Base-by-base conservation (phyloP, 2,888 invertebrate genomes). In the Polymixis flavicincta region DNA sequence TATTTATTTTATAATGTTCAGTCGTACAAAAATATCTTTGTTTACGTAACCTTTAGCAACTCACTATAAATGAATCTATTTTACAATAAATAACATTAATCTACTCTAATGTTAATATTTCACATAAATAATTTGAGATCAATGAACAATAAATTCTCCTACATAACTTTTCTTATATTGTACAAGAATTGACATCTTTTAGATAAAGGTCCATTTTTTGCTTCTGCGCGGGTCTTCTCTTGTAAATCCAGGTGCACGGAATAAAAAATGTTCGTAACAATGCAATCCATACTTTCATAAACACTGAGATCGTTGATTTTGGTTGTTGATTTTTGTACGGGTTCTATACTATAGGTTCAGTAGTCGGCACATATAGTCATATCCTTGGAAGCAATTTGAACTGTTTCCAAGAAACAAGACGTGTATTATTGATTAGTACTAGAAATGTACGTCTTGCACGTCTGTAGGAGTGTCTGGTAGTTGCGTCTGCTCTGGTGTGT, bases 401-500 rank as follows among this genome's bases (percentile, higher is more conserved):
- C 66, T 68, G 63, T 55, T 22, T 66, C 69, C 63, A 74, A 70
- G 64, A 68, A 71, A 65, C 64, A 69, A 67, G 25, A 67, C 54
- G 11, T 59, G 54, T 45, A 13, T 9, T 65, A 69, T 52, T 63
- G 2, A 32, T 66, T 37, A n/a, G 22, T 55, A 75, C 96, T 93
- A 97, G 90, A 97, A 97, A 84, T 96, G 96, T 72, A 97, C 97
- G 89, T 97, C 97, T 82, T 97, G 97, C 19, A 97, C 97, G 86
- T 97, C 97, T 54, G 97, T 97, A 9, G 97, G 97, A 5, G 97
- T 97, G 79, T 97, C 96, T 1, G 97, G 97, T 5, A 96, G 92
- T 76, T 93, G 93, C 0, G 95, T 96, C 74, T 93, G 95, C 61
- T 93, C 94, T 7, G 93, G 85, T 0, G 93, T 82, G 64, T 92